These are phyloP conservation scores for Solea senegalensis DNA, from an alignment of 2,113 vertebrate species.

Conservation along the genomic window DNA sequence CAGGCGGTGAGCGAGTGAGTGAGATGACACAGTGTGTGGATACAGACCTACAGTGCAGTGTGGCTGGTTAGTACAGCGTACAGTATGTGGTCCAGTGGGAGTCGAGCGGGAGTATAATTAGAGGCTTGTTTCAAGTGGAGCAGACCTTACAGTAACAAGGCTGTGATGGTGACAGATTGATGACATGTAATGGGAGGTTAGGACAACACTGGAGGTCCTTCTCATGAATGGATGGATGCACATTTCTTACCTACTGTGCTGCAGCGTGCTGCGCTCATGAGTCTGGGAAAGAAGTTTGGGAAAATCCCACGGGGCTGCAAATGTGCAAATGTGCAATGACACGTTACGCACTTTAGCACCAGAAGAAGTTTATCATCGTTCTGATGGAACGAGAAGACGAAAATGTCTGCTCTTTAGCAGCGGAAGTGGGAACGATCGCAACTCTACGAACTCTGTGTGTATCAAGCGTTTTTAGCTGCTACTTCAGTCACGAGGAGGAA, in stretches of 20 bases:
- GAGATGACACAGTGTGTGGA: conserved; percentile 32
- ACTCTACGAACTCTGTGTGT: no score
- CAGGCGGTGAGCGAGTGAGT: neutral
- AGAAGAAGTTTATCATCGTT: neutral
- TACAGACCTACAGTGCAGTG: conserved; percentile 57
- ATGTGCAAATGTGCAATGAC: conserved; percentile 23
- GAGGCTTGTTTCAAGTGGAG: conserved; percentile 71
- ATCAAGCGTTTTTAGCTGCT: no score
- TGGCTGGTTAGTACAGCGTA: conserved; percentile 52
- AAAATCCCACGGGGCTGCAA: conserved; percentile 63
- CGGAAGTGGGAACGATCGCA: no score
- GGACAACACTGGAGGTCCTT: conserved; percentile 72
- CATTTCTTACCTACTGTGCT: conserved; percentile 31
- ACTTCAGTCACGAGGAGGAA: no score
- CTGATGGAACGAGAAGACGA: neutral
- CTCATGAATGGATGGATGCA: conserved; percentile 61
- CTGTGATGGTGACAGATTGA: conserved; percentile 74
- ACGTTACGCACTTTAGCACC: no score
- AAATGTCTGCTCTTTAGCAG: neutral
- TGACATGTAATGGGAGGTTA: conserved; percentile 70
- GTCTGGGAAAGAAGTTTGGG: conserved; percentile 66
- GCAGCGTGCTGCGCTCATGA: conserved; percentile 17
- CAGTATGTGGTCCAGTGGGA: conserved; percentile 75
- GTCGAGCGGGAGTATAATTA: conserved; percentile 76
- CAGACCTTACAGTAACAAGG: conserved; percentile 72